Evolutionary conservation across 1,140 invertebrate genomes (phyloP), one percentile per base, ranked within the genome.

Genomic region (Parapsyche elsis): DNA sequence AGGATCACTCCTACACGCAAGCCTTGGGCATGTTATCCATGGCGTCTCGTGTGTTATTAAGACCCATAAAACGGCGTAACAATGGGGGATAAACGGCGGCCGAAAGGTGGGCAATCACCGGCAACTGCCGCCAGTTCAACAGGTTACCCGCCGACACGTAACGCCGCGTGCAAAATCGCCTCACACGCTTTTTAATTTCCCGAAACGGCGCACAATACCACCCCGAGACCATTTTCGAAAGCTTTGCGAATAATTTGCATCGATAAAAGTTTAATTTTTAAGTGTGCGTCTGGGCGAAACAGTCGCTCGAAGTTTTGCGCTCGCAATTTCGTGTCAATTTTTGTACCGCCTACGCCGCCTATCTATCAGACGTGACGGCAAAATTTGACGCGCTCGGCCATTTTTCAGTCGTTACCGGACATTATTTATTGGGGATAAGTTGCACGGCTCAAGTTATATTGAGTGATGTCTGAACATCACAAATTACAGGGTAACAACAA

Each of bases 51-150:
- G 57, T 78, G 78, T 82, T 79, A 82, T 82, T 83, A 83, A 61
- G 61, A 30, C 76, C 81, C 81, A 80, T 80, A 83, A 83, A 83
- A 73, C 71, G 26, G 71, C 75, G 70, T 76, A 79, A 80, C 81
- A 79, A 80, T 80, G 78, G 59, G n/a, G 79, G 70, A 76, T 83
- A 83, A 83, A 80, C 79, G 71, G 61, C 38, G 79, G 57, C 26
- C 71, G 79, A 80, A 67, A 21, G 79, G 46, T 26, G 64, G 77
- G 12, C 49, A 53, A 75, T 57, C 73, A 57, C 14, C 73, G 73
- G 21, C 38, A 24, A 49, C 71, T 19, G 71, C 46, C 23, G 71
- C 23, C 38, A 53, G 75, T 16, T 45, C 59, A 64, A 77, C 75
- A 61, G 64, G 64, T 67, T 67, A 23, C 30, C 30, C 7, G 7